These are phyloP conservation scores for Myodes glareolus DNA, from an alignment of 2,113 vertebrate species.

Conservation along the genomic window DNA sequence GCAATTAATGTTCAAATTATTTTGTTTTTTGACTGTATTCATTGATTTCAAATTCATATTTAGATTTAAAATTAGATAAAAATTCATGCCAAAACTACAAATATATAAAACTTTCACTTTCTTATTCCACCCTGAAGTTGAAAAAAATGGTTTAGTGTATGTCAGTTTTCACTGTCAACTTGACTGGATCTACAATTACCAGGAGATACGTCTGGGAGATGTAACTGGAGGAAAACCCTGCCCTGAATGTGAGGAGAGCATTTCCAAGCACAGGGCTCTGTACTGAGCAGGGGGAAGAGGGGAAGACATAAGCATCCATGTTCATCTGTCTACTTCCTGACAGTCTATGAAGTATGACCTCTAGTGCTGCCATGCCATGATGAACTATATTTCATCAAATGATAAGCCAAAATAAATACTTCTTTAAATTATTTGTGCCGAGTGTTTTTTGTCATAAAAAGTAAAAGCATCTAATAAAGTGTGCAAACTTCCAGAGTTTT, in stretches of 20 bases:
- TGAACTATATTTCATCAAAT: neutral
- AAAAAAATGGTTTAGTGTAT: neutral
- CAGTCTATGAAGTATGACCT: neutral
- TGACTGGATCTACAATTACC: neutral
- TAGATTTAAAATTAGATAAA: slow-evolving; percentile 26
- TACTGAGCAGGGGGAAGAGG: neutral
- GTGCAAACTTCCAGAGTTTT: slow-evolving; percentile 2
- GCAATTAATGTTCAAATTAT: neutral
- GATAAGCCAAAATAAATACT: neutral
- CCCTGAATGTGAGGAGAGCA: too few species aligned
- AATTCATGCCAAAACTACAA: neutral
- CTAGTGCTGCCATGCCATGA: neutral
- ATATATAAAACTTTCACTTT: neutral
- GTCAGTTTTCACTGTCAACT: neutral
- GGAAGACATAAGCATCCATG: neutral
- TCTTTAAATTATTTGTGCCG: too few species aligned
- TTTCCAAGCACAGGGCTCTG: too few species aligned
- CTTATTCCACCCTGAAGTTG: neutral
- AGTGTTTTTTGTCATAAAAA: neutral
- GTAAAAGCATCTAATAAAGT: neutral
- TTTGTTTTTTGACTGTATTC: neutral
- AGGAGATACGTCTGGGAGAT: neutral
- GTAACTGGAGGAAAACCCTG: neutral
- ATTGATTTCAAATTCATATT: neutral
- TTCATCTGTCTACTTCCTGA: neutral